Conservation (phyloP, 2,113 vertebrate genomes). For the Phalacrocorax aristotelis region DNA sequence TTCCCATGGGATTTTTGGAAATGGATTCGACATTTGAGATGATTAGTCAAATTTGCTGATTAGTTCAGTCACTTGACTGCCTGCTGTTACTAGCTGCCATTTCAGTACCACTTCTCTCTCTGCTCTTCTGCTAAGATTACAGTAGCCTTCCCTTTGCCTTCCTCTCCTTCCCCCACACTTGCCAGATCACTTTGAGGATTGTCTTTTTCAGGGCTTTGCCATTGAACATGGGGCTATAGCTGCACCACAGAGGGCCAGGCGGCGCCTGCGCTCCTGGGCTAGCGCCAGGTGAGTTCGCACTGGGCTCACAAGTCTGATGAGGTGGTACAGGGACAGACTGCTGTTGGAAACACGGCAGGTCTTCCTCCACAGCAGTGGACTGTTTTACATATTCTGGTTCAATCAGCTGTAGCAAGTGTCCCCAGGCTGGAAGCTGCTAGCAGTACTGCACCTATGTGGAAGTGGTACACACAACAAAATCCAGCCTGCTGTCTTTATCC, state of each 20-base stretch:
- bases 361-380: not conserved
- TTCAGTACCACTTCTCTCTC: not conserved
- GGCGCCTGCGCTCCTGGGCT: not conserved
- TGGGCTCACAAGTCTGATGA: not conserved
- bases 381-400: not conserved
- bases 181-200: not conserved
- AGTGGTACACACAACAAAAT: not conserved
- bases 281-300: not conserved
- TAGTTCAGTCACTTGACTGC: not conserved
- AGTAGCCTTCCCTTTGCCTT: not conserved
- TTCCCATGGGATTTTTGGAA: not conserved
- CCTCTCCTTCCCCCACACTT: not conserved
- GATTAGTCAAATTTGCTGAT: not conserved
- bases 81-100: not conserved
- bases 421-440: not conserved
- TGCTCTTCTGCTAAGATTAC: not conserved
- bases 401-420: not conserved
- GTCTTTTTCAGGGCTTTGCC: not conserved
- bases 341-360: not conserved
- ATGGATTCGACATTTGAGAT: not conserved
- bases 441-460: accelerated
- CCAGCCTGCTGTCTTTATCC: not conserved
- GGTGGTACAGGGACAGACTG: not conserved
- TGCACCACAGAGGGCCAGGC: not conserved
- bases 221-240: not conserved